phyloP scores from a whole-genome alignment of 2,888 invertebrate species.

The Sesia apiformis region DNA sequence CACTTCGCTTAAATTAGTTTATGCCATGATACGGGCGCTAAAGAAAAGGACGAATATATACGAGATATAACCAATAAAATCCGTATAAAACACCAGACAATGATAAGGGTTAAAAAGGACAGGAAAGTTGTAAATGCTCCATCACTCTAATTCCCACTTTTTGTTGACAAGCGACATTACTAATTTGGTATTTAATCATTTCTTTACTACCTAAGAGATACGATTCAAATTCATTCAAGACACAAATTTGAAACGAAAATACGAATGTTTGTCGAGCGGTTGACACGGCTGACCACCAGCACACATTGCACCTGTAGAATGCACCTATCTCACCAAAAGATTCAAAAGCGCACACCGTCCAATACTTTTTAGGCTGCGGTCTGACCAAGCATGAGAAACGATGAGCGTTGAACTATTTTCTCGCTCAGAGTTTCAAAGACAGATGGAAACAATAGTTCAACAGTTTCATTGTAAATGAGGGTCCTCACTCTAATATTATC shows the following conservation, averaged over 20 bases:
- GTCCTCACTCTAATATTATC: no score
- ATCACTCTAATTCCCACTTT: conserved; percentile 34
- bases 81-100: not conserved
- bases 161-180: conserved; percentile 11
- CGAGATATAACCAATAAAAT: not conserved
- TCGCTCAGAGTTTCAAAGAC: no score
- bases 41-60: not conserved
- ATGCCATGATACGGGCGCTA: not conserved
- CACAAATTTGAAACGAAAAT: not conserved
- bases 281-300: conserved; percentile 59
- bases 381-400: no score
- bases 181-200: not conserved
- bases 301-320: conserved; percentile 63
- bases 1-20: not conserved
- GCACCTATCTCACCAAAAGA: conserved; percentile 59
- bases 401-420: no score
- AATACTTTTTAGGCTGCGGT: conserved; percentile 33
- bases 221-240: not conserved
- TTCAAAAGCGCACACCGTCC: conserved; percentile 53
- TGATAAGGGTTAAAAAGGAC: not conserved
- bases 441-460: not conserved
- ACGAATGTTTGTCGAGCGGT: conserved; percentile 14
- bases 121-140: conserved; percentile 16
- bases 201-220: not conserved
- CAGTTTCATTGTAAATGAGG: no score